Percentiles rank a stretch among this genome's conserved stretches.
Evolutionary conservation across 1,140 invertebrate species (phyloP).

Genomic region (Watersipora subatra): DNA sequence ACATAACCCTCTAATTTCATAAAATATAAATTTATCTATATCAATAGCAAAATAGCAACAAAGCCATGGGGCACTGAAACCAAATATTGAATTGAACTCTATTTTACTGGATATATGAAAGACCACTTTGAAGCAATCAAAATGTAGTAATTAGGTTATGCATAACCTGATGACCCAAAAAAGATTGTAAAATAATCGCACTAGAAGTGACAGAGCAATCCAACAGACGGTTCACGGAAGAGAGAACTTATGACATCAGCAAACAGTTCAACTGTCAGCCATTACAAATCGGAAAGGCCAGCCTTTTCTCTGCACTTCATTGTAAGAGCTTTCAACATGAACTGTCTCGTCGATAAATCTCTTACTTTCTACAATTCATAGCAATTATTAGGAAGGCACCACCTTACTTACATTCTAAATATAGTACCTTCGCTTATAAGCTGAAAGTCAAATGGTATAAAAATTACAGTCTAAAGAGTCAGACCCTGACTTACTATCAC

Average conservation of each 20-base stretch:
- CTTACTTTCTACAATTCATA: conserved; percentile 59
- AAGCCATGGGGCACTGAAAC: no score
- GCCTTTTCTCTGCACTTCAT: conserved; percentile 92
- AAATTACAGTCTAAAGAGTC: not conserved
- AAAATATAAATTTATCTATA: no score
- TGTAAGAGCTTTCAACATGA: conserved; percentile 84
- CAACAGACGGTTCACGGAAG: not conserved
- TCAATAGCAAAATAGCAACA: no score
- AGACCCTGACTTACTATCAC: not conserved
- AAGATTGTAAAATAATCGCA: not conserved
- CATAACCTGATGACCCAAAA: not conserved
- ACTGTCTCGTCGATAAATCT: conserved; percentile 83
- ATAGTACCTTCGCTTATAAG: no score
- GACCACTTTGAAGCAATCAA: not conserved
- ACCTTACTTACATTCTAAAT: not conserved
- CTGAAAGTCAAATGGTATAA: not conserved
- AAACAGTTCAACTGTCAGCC: not conserved
- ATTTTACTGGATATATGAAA: not conserved
- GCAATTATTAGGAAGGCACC: not conserved
- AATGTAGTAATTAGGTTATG: not conserved
- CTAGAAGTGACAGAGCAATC: not conserved
- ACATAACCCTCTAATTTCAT: no score
- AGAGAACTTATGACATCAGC: not conserved
- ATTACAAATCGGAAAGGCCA: conserved; percentile 49
- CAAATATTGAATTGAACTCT: no score